Base-by-base conservation (phyloP, 2,797 vertebrate genomes). In the Synaphobranchus kaupii region DNA sequence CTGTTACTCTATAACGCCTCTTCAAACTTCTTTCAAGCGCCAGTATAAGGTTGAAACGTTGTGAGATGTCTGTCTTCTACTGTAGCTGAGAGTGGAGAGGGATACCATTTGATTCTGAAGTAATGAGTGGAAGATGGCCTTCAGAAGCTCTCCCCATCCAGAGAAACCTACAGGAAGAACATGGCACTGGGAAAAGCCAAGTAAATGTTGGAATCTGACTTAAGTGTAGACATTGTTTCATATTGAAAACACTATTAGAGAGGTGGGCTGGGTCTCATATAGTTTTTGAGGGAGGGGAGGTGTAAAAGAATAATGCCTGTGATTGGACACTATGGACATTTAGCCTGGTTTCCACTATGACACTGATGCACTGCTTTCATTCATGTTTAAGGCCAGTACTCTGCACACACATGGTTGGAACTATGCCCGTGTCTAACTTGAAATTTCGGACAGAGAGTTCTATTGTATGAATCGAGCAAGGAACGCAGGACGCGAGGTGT, bases 71-170 rank as follows among this genome's bases (percentile, higher is more conserved):
- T 86, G 5, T 91, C 83, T 89, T 52, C 85, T 85, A 66, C 85
- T 91, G 73, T 91, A 98, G 98, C 97, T 94, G 98, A 98, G 95
- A 96, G 96, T 90, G 96, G 96, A 85, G 97, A 97, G 94, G 98
- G 98, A 92, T 96, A 97, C 93, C 96, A 96, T 86, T 94, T 97
- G 92, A 96, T 96, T 92, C 84, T 97, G 93, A 97, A 97, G 88
- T 97, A 94, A 96, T 56, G 56, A 28, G 52, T 56, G 68, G 22
- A 52, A 44, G 60, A 39, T 34, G 3, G 4, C n/a, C 52, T 10
- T 60, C 52, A 39, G 73, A 63, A 39, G 17, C 44, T 44, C 80
- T 66, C 73, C 58, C 25, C 25, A 63, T 68, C 50, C 56, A 63
- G 63, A 80, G 13, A 34, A 52, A 47, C 83, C 34, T 31, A 52